phyloP scores from a whole-genome alignment of 2,797 vertebrate genomes.

The Synaphobranchus kaupii region DNA sequence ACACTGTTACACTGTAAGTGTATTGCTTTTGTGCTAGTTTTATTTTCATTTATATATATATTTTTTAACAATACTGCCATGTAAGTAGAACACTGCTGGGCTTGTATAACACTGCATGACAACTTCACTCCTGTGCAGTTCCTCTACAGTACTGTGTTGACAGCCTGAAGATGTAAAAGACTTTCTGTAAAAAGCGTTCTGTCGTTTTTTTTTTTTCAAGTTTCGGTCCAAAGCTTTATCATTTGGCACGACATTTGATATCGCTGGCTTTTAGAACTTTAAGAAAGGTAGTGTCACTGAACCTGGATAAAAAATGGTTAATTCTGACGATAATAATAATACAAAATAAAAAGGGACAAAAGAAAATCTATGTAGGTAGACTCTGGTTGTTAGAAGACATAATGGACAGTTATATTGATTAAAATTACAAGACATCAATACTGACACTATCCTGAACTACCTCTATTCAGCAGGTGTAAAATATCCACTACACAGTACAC shows the following conservation, averaged over 20 bases:
- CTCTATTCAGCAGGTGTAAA: constrained; percentile 61
- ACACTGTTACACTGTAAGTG: constrained; percentile 42
- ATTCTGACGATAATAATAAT: constrained; percentile 64
- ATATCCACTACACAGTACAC: constrained; percentile 69
- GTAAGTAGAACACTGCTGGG: constrained; percentile 48
- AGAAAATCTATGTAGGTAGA: constrained; percentile 61
- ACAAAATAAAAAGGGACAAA: constrained; percentile 52
- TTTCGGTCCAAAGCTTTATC: constrained; percentile 73
- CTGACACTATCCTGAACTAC: constrained; percentile 65
- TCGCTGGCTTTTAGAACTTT: constrained; percentile 61
- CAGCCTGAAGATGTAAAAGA: constrained; percentile 31
- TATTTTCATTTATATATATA: neutral
- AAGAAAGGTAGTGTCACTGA: constrained; percentile 57
- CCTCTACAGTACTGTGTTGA: constrained; percentile 28
- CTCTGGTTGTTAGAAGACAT: constrained; percentile 67
- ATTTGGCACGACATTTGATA: constrained; percentile 73
- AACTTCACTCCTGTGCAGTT: constrained; percentile 46
- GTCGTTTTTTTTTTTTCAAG: constrained; percentile 65
- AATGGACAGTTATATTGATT: constrained; percentile 67
- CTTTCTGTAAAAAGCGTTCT: constrained; percentile 45
- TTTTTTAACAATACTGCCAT: constrained; percentile 34
- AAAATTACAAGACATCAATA: constrained; percentile 70
- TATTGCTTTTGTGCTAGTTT: constrained; percentile 29
- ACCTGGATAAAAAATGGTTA: constrained; percentile 61
- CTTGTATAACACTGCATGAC: constrained; percentile 40